Evolutionary conservation across 2,888 invertebrate genomes (phyloP).

Genomic region (Eudasyphora cyanicolor): DNA sequence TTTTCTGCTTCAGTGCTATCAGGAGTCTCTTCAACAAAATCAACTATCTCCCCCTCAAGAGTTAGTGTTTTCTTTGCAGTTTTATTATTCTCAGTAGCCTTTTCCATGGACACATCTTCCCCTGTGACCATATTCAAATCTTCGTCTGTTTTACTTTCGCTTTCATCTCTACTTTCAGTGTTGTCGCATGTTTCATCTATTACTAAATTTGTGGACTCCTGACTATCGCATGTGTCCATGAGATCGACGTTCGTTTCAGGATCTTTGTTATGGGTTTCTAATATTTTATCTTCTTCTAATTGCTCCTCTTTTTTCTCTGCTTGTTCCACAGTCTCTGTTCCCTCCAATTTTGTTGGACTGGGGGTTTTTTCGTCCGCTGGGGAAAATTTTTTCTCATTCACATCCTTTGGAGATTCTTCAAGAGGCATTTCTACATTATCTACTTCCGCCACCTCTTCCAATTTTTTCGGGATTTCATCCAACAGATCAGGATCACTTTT

Average conservation of each 20-base stretch:
- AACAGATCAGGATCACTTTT: background rate
- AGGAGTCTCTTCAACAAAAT: background rate
- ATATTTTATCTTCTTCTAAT: background rate
- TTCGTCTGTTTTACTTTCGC: slow-evolving; percentile 20
- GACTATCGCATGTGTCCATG: slow-evolving; percentile 59
- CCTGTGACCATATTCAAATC: slow-evolving; percentile 38
- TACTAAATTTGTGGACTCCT: slow-evolving; percentile 63
- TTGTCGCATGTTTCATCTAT: slow-evolving; percentile 63
- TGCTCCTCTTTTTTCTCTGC: background rate
- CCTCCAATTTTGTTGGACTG: background rate
- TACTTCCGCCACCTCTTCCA: too few relatives aligned
- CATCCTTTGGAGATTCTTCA: too few relatives aligned
- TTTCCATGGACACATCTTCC: background rate
- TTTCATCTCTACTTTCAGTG: slow-evolving; percentile 34
- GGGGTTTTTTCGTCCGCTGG: background rate
- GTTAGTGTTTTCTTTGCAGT: background rate
- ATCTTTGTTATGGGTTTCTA: background rate
- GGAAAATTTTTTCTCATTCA: background rate
- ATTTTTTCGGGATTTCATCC: too few relatives aligned
- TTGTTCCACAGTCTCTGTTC: background rate
- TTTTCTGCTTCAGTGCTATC: background rate
- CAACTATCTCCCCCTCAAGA: background rate
- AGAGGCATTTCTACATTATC: background rate
- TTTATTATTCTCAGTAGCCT: background rate
- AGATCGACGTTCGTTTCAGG: slow-evolving; percentile 28